phyloP scores from a whole-genome alignment of 2,797 vertebrate genomes.

The Fratercula arctica region DNA sequence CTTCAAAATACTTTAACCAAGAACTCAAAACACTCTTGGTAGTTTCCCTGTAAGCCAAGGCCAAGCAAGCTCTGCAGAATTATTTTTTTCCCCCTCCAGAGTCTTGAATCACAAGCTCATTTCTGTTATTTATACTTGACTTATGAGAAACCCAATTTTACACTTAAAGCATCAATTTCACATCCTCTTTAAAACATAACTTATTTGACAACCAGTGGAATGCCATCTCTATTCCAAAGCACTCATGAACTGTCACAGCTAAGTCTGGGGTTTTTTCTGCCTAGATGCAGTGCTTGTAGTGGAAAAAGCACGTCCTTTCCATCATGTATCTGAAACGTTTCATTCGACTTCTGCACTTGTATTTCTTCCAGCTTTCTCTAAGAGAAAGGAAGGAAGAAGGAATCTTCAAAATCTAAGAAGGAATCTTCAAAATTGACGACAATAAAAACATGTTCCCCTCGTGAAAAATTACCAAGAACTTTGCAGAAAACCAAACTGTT shows the following conservation, averaged over 20 bases:
- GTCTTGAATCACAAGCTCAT: not conserved
- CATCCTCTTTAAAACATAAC: not conserved
- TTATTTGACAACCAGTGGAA: not conserved
- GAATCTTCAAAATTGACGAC: not conserved
- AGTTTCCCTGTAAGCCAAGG: not conserved
- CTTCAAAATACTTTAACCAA: not conserved
- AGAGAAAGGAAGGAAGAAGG: not conserved
- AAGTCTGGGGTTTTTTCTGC: not conserved
- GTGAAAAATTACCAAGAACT: not conserved
- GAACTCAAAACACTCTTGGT: not conserved
- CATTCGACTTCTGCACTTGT: not conserved
- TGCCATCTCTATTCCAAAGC: not conserved
- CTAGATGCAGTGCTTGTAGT: not conserved
- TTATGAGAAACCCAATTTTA: not conserved
- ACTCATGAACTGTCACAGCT: not conserved
- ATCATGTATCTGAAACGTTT: not conserved
- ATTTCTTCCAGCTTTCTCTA: not conserved
- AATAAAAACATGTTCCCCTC: not conserved
- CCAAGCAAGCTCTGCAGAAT: not conserved
- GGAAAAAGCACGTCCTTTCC: not conserved
- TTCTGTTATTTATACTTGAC: not conserved
- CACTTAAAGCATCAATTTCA: not conserved
- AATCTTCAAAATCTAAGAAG: not conserved
- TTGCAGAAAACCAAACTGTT: not conserved
- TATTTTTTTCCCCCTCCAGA: not conserved